Evolutionary conservation across 2,888 invertebrate genomes (phyloP).

Genomic region (Coronaproctus castanopsis): DNA sequence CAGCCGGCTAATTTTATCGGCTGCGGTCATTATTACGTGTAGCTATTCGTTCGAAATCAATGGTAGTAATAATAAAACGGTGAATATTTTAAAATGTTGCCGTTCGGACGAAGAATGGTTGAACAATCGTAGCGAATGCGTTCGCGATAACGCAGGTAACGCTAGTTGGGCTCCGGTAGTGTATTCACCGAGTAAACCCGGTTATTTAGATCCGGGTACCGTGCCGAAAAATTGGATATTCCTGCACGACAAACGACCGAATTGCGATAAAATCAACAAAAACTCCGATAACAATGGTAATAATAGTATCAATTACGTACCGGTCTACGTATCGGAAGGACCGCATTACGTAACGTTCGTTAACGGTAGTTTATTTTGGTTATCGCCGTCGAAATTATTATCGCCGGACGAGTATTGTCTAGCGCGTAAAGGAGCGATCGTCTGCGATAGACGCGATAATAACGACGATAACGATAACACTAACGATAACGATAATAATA

Average conservation of each 20-base stretch:
- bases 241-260: not conserved
- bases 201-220: not conserved
- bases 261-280: not conserved
- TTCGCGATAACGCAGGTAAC: not conserved
- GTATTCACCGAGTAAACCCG: not conserved
- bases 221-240: constrained; percentile 3
- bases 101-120: not conserved
- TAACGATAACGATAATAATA: constrained; percentile 19
- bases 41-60: too few relatives aligned
- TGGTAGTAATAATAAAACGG: not conserved
- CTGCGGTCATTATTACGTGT: too few relatives aligned
- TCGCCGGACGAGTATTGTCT: constrained; percentile 43
- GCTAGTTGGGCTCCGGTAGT: constrained; percentile 7
- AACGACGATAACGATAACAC: constrained; percentile 16
- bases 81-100: not conserved
- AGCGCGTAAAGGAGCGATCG: constrained; percentile 41
- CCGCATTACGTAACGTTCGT: constrained; percentile 35
- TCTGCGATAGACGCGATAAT: constrained; percentile 31
- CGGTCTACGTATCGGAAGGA: not conserved
- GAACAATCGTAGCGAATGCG: not conserved
- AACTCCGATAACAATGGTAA: not conserved
- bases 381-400: constrained; percentile 27
- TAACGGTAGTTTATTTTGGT: constrained; percentile 41
- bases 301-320: not conserved
- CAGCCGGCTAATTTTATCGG: too few relatives aligned